Conservation (phyloP, 1,140 invertebrate genomes). For the Trichonephila clavata region DNA sequence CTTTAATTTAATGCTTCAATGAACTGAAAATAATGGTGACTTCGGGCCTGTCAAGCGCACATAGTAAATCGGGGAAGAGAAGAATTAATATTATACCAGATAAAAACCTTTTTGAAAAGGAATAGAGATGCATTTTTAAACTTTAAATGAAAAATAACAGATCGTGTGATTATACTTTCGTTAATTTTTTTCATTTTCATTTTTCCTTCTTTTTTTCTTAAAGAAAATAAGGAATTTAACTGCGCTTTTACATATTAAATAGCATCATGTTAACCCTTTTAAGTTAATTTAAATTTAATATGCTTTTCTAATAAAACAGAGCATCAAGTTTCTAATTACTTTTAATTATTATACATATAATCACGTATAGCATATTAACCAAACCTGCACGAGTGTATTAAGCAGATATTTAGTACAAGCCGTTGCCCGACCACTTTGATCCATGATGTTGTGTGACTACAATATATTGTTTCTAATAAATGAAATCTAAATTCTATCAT, state of each 20-base stretch:
- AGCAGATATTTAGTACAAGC: no score
- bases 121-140: conserved; percentile 52
- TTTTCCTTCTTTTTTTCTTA: background rate
- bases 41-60: conserved; percentile 52
- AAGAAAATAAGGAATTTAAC: background rate
- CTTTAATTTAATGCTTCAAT: conserved; percentile 73
- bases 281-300: background rate
- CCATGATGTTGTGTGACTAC: no score
- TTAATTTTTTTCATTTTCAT: background rate
- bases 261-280: background rate
- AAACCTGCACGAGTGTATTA: no score
- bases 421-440: no score
- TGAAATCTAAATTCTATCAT: no score
- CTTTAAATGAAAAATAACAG: conserved; percentile 44
- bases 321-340: background rate
- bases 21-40: conserved; percentile 71
- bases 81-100: conserved; percentile 65
- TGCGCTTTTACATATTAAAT: background rate
- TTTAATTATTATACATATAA: background rate
- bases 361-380: no score
- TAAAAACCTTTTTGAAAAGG: conserved; percentile 45
- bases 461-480: no score
- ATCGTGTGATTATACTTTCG: background rate
- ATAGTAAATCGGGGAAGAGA: conserved; percentile 52
- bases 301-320: background rate